phyloP scores from a whole-genome alignment of 2,797 vertebrate genomes.

The Sebastes oblongus region DNA sequence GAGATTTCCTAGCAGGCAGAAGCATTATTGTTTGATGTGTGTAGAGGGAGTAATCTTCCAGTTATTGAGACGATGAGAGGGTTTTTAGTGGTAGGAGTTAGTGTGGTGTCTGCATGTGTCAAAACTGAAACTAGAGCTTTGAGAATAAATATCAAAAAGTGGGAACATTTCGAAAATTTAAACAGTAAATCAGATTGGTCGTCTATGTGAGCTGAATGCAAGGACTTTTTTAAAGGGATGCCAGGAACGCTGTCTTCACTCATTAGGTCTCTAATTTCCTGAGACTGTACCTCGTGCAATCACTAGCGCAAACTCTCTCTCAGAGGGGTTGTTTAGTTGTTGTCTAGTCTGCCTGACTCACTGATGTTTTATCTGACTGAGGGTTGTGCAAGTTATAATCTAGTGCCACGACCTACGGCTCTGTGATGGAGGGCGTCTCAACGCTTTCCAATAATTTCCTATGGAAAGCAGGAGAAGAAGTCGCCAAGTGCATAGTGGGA shows the following conservation, averaged over 20 bases:
- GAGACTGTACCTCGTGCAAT: slow-evolving; percentile 1
- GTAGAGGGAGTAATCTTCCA: slow-evolving; percentile 1
- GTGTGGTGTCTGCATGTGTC: background rate
- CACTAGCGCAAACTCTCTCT: background rate
- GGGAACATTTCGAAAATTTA: background rate
- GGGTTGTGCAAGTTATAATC: no score
- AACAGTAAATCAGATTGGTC: background rate
- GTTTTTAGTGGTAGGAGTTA: background rate
- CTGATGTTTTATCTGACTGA: no score
- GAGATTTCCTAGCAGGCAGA: background rate
- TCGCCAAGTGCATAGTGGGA: background rate
- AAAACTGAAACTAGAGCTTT: background rate
- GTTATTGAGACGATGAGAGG: background rate
- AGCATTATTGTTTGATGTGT: background rate
- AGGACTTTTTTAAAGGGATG: background rate
- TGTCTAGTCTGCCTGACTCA: no score
- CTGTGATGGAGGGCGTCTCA: no score
- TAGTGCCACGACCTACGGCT: no score
- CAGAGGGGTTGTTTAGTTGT: no score
- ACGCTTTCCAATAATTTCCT: background rate
- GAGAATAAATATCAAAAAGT: background rate
- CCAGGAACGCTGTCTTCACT: slow-evolving; percentile 6
- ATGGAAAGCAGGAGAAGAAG: background rate
- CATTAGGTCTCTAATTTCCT: slow-evolving; percentile 4
- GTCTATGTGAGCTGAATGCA: background rate